Percentiles rank a stretch among this genome's conserved stretches.
Conservation (phyloP, 2,888 invertebrate species). For the Ornithoptera alexandrae region DNA sequence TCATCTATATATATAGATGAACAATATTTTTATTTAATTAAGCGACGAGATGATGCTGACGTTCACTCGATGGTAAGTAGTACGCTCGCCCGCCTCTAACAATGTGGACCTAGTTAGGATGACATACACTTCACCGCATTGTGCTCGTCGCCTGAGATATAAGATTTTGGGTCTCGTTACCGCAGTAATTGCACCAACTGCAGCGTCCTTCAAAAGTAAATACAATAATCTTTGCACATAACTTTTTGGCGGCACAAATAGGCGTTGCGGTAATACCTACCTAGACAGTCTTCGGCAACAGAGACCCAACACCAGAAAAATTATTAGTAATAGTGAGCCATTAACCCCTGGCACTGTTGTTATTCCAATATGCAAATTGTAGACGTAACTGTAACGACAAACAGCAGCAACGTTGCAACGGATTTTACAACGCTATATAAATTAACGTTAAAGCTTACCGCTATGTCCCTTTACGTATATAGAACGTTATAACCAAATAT, state of each 20-base stretch:
- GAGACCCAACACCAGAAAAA: background rate
- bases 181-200: too few relatives aligned
- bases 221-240: too few relatives aligned
- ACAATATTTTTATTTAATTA: too few relatives aligned
- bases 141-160: too few relatives aligned
- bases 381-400: constrained; percentile 1
- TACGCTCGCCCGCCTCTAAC: too few relatives aligned
- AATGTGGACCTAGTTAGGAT: too few relatives aligned
- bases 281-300: background rate
- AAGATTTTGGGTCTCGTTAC: too few relatives aligned
- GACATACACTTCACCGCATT: too few relatives aligned
- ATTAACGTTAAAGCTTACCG: constrained; percentile 7
- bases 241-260: background rate
- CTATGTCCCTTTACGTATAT: background rate
- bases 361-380: constrained; percentile 23
- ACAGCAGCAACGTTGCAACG: constrained; percentile 7
- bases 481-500: background rate
- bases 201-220: too few relatives aligned
- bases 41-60: too few relatives aligned
- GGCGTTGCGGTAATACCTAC: background rate
- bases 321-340: background rate
- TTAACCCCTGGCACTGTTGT: background rate
- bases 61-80: too few relatives aligned
- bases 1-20: too few relatives aligned
- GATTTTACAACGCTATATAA: constrained; percentile 4